Conservation (phyloP, 2,113 vertebrate species). For the Morone chrysops region DNA sequence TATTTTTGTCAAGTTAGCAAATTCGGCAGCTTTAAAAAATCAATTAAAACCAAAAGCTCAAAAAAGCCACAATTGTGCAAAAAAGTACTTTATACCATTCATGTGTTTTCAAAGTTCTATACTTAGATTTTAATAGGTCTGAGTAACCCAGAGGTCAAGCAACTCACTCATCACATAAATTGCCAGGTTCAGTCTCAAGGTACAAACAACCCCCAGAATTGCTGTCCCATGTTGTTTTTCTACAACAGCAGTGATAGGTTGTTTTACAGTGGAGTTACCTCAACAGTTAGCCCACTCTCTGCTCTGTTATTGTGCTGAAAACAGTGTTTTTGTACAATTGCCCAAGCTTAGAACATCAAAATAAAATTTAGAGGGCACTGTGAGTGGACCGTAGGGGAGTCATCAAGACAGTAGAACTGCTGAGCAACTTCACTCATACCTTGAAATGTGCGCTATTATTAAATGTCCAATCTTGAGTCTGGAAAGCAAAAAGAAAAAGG, state of each 20-base stretch:
- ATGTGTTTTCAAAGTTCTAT: constrained; percentile 26
- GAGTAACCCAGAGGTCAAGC: constrained; percentile 46
- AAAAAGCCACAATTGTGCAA: background rate
- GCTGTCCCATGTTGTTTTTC: constrained; percentile 41
- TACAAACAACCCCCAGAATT: constrained; percentile 43
- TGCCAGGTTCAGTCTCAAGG: constrained; percentile 40
- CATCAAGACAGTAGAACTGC: constrained; percentile 51
- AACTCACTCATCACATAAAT: constrained; percentile 65
- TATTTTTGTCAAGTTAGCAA: background rate
- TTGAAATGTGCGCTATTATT: constrained; percentile 54
- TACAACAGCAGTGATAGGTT: background rate
- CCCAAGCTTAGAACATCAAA: constrained; percentile 53
- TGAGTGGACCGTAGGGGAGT: constrained; percentile 55
- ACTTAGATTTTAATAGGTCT: constrained; percentile 31
- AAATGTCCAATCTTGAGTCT: constrained; percentile 49
- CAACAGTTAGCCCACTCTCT: constrained; percentile 1
- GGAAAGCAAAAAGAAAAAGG: constrained; percentile 4
- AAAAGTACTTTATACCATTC: background rate
- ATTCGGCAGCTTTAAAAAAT: background rate
- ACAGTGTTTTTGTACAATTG: constrained; percentile 61
- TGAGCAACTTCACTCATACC: constrained; percentile 40
- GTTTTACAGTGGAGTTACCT: constrained; percentile 43
- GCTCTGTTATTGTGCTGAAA: constrained; percentile 61
- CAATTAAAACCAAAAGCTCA: background rate
- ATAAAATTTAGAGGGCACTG: constrained; percentile 49